phyloP scores from a whole-genome alignment of 1,140 invertebrate species.

The Ganaspis sp. region DNA sequence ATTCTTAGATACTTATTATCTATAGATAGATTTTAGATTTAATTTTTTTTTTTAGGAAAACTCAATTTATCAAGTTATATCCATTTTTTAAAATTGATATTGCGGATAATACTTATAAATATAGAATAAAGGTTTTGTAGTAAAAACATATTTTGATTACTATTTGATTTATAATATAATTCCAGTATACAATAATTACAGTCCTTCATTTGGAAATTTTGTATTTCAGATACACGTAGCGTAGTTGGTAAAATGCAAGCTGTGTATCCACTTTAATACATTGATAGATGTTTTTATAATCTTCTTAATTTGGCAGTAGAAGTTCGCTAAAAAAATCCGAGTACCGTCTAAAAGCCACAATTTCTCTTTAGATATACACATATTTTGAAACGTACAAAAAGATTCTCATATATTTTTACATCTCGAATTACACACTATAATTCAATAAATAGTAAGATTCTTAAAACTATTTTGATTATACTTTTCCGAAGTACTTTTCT shows the following conservation, averaged over 20 bases:
- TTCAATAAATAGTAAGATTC: neutral
- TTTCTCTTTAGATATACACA: neutral
- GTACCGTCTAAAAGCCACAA: constrained; percentile 2
- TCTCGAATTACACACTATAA: constrained; percentile 1
- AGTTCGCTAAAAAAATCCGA: neutral
- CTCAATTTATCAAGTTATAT: no score
- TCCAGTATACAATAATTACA: constrained; percentile 29
- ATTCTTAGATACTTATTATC: no score
- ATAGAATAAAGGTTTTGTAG: neutral
- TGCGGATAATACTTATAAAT: no score
- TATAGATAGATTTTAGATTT: no score
- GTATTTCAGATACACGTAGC: constrained; percentile 17
- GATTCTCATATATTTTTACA: constrained; percentile 1
- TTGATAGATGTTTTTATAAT: neutral
- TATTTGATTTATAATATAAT: constrained; percentile 21
- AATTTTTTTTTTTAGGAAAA: no score
- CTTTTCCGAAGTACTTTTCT: no score
- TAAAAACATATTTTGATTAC: constrained; percentile 1
- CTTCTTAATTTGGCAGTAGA: constrained; percentile 4
- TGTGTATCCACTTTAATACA: neutral
- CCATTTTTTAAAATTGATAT: no score
- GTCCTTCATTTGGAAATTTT: neutral
- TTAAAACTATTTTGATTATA: constrained; percentile 9
- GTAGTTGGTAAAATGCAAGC: neutral
- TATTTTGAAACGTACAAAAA: neutral